A percentile compares a stretch with the other conserved stretches of the same genome.
Conservation (phyloP, 2,113 vertebrate genomes). For the Cichladusa arquata region DNA sequence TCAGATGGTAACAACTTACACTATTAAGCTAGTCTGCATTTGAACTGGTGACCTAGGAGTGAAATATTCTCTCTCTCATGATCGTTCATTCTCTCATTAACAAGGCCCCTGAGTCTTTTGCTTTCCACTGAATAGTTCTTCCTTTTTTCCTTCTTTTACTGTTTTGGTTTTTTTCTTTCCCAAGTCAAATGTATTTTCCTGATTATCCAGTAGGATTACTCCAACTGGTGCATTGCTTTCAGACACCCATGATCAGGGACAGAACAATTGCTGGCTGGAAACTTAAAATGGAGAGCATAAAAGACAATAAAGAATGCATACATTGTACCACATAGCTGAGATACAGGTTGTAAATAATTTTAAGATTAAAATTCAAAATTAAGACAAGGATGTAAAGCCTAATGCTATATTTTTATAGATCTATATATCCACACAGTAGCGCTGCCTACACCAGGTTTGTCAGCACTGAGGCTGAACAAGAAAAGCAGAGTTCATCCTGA, state of each 20-base stretch:
- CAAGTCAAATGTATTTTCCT: not conserved
- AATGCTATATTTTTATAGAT: not conserved
- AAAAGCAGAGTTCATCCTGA: not conserved
- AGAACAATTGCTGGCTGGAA: not conserved
- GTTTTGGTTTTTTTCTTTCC: too few species aligned
- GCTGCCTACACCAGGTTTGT: not conserved
- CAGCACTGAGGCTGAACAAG: not conserved
- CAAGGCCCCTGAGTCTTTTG: not conserved
- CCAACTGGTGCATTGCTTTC: not conserved
- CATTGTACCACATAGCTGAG: not conserved
- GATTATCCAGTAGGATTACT: not conserved
- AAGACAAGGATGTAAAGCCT: not conserved
- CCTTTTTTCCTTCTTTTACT: not conserved
- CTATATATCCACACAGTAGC: too few species aligned
- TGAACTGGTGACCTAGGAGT: constrained; percentile 49
- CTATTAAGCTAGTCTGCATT: constrained; percentile 35
- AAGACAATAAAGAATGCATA: accelerated
- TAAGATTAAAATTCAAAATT: not conserved
- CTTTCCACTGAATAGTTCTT: not conserved
- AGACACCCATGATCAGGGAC: not conserved
- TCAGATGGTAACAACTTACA: constrained; percentile 31
- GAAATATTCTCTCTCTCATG: constrained; percentile 31
- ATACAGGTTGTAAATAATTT: not conserved
- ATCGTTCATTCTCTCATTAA: constrained; percentile 28
- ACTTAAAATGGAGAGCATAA: not conserved